Percentiles rank a stretch among this genome's conserved stretches.
These are phyloP conservation scores for pig (Sus scrofa) DNA, from an alignment of 2,113 vertebrate species.

Conservation along the genomic window T2T-Sscrofa CM000818.6:1122001-1122500, in stretches of 20 bases:
- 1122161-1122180: not conserved
- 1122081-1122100: not conserved
- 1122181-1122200: not conserved
- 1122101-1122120: too few relatives aligned
- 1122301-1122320: not conserved
- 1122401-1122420: too few relatives aligned
- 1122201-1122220: not conserved
- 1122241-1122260: not conserved
- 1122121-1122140: not conserved
- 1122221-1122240: not conserved
- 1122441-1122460: too few relatives aligned
- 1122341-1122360: too few relatives aligned
- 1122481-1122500: too few relatives aligned
- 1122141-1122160: not conserved
- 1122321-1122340: too few relatives aligned
- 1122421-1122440: too few relatives aligned
- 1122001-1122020: not conserved
- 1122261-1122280: not conserved
- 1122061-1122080: not conserved
- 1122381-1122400: too few relatives aligned
- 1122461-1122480: too few relatives aligned
- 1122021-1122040: not conserved
- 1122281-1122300: not conserved
- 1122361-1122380: too few relatives aligned
- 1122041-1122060: not conserved